Evolutionary conservation across 2,113 vertebrate genomes (phyloP), one percentile per base, ranked within the genome.

Genomic region (Crotalus tigris): DNA sequence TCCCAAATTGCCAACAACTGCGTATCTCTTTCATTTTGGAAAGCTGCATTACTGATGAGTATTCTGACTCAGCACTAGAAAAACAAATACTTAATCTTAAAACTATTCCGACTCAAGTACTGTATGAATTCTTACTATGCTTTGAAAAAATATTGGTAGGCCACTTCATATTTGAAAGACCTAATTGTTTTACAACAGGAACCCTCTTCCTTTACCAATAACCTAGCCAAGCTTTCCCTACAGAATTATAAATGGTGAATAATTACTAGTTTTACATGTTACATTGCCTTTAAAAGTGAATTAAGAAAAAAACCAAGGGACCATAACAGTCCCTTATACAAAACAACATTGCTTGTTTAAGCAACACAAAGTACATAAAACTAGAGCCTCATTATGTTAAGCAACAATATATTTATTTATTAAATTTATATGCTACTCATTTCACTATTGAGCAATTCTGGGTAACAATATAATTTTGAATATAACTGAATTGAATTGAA

Each of bases 11-110:
- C 58, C 3, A 95, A 91, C 85, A 53, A 90, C 92, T 75, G 59
- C 49, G 81, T 86, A 90, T 88, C 90, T 10, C 75, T 94, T 93
- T 1, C 29, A 51, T 57, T 94, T 92, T 69, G 85, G 89, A 93
- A 55, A 0, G 1, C 15, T 86, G 7, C 44, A 49, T 51, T 85
- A 23, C n/a, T 85, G 69, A 9, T 44, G 88, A 29, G 12, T 33
- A 9, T 90, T 90, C 26, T 81, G 87, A 44, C 39, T 23, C 46
- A 17, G 57, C n/a, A 95, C 87, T 39, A 87, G 90, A 93, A 46
- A 69, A 75, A 75, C 15, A 88, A 33, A 49, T 81, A 44, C 33
- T 44, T 44, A 21, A 81, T 44, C 33, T 81, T 81, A 81, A 44
- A 81, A 81, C 33, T 44, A 44, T 49, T 49, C 10, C 86, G 2